Conservation (phyloP, 2,113 vertebrate genomes). For the Plotosus lineatus region DNA sequence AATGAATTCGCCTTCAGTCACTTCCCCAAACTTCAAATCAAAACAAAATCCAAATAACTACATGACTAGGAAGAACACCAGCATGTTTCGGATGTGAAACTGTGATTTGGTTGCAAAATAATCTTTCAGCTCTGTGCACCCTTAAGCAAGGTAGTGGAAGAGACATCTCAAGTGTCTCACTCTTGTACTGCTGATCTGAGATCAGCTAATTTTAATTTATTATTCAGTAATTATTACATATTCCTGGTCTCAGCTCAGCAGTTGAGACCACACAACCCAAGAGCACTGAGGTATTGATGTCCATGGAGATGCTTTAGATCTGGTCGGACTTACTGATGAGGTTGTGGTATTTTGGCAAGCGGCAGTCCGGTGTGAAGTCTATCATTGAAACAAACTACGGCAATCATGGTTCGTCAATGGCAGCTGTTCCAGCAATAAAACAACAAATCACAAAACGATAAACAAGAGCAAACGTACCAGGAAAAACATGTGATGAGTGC, state of each 20-base stretch:
- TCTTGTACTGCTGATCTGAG: constrained; percentile 10
- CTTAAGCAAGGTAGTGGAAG: constrained; percentile 15
- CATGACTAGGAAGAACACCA: not conserved
- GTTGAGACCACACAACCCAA: constrained; percentile 1
- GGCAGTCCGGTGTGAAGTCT: constrained; percentile 16
- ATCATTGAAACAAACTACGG: constrained; percentile 22
- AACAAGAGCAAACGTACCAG: constrained; percentile 33
- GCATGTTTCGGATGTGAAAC: not conserved
- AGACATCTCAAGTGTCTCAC: constrained; percentile 1
- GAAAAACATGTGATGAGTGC: constrained; percentile 23
- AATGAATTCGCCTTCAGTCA: not conserved
- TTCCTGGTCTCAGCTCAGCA: constrained; percentile 20
- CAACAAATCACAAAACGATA: constrained; percentile 1
- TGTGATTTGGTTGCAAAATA: constrained; percentile 22
- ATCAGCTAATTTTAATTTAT: not conserved
- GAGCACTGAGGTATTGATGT: constrained; percentile 48
- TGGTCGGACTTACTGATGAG: constrained; percentile 22
- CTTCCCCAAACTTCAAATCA: not conserved
- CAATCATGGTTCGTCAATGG: constrained; percentile 33
- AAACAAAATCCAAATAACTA: not conserved
- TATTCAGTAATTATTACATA: not conserved
- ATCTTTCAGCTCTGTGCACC: constrained; percentile 19
- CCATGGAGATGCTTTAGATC: constrained; percentile 44
- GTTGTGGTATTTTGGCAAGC: constrained; percentile 36
- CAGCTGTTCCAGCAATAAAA: not conserved